phyloP scores from a whole-genome alignment of 1,140 invertebrate genomes.

The Drosophila arizonae region DNA sequence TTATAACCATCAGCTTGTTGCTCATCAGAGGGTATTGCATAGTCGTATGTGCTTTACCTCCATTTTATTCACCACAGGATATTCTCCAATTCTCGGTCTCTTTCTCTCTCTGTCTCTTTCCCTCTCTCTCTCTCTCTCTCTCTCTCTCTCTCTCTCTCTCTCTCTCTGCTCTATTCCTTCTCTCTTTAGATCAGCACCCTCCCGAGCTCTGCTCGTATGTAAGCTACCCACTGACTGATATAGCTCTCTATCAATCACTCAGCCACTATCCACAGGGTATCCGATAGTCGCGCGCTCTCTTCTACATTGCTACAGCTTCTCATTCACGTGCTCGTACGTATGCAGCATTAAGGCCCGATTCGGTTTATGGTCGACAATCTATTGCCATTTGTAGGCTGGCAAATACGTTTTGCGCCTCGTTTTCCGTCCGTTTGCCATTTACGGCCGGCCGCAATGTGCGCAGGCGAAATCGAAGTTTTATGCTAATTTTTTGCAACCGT shows the following conservation, averaged over 20 bases:
- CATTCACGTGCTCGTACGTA: slow-evolving; percentile 5
- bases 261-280: background rate
- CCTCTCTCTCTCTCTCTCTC: too few relatives aligned
- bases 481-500: slow-evolving; percentile 60
- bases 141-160: too few relatives aligned
- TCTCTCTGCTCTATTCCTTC: too few relatives aligned
- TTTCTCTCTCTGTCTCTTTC: too few relatives aligned
- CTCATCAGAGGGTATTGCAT: too few relatives aligned
- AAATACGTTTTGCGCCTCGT: slow-evolving; percentile 52
- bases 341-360: slow-evolving; percentile 35
- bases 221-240: background rate
- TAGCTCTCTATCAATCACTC: background rate
- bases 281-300: background rate
- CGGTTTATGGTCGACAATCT: slow-evolving; percentile 67
- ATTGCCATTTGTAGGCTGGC: slow-evolving; percentile 67
- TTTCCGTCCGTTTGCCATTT: slow-evolving; percentile 32
- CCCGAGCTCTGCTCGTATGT: background rate
- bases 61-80: too few relatives aligned
- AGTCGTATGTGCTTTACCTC: too few relatives aligned
- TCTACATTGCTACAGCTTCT: background rate
- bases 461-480: slow-evolving; percentile 76
- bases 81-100: too few relatives aligned
- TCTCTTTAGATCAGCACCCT: too few relatives aligned
- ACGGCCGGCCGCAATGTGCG: slow-evolving; percentile 52
- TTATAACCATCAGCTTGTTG: too few relatives aligned